Evolutionary conservation across 1,140 invertebrate genomes (phyloP), one percentile per base, ranked within the genome.

Genomic region (Popillia japonica): DNA sequence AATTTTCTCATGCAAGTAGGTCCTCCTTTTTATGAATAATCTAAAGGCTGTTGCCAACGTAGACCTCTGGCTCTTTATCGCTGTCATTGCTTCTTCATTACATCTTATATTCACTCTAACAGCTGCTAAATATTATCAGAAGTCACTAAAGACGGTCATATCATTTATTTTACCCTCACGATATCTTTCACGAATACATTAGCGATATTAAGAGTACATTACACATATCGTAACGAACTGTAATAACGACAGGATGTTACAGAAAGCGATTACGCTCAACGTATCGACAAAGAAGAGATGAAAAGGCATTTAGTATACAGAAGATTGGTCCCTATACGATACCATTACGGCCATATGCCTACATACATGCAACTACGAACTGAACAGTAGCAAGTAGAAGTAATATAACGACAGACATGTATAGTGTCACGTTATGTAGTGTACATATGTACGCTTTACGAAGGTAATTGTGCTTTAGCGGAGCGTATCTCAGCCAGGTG

Each of bases 401-500:
- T 17, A 55, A 17, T 55, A 55, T 55, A 55, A 55, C 48, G 48
- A 55, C 48, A 55, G 48, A 55, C 14, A 55, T 14, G 48, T 55
- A 48, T 11, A 48, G 44, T 11, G n/a, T 48, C n/a, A 48, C n/a
- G 17, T 55, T 55, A n/a, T 55, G 17, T 17, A 17, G 17, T 17
- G 48, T n/a, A 55, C 48, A 6, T 55, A 17, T 3, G 48, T 55
- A 55, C 48, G 17, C 17, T 55, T 55, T 55, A 55, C 48, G 48
- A 55, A 68, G 61, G 61, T 68, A 68, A 68, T 68, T 68, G 61
- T 68, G 61, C 61, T 34, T 23, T 34, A 34, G 20, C 61, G 61
- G 27, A 34, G 20, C 61, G 22, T 68, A 68, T 68, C 61, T 17
- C 61, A 22, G 22, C 61, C 61, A 68, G 61, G 61, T 68, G 61